A percentile compares a stretch with the other conserved stretches of the same genome.
Conservation (phyloP, 2,797 vertebrate species). For the Dipus sagitta region DNA sequence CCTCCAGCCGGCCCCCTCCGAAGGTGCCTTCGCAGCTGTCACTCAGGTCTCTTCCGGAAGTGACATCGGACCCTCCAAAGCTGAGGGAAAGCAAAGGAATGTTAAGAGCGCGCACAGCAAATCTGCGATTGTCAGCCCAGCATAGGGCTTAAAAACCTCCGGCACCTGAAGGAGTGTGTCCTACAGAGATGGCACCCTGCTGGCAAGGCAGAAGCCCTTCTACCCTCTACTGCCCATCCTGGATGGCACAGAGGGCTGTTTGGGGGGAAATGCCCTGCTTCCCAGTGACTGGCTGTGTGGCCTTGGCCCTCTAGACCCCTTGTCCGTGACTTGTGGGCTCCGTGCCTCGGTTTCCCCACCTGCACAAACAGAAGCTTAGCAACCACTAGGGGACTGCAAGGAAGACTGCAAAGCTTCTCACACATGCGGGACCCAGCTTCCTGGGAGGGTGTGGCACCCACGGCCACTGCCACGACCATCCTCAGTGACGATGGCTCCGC, state of each 20-base stretch:
- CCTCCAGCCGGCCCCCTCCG: slow-evolving; percentile 92
- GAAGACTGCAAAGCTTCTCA: not conserved
- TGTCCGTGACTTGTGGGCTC: not conserved
- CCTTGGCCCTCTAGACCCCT: not conserved
- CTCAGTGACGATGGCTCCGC: not conserved
- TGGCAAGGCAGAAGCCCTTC: not conserved
- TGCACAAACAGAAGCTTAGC: not conserved
- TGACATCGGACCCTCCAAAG: slow-evolving; percentile 93
- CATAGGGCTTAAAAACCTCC: not conserved
- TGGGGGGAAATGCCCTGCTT: not conserved
- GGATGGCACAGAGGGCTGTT: not conserved
- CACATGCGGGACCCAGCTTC: too few species aligned
- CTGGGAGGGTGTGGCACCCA: not conserved
- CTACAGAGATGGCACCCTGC: too few species aligned
- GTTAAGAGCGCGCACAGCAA: not conserved
- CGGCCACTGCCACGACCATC: not conserved
- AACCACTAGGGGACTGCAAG: not conserved
- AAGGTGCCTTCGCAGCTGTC: slow-evolving; percentile 94
- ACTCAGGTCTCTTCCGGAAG: slow-evolving; percentile 96
- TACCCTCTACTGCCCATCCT: not conserved
- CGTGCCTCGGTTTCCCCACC: slow-evolving; percentile 3
- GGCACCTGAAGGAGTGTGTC: not conserved
- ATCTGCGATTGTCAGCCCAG: not conserved
- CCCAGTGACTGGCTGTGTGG: not conserved
- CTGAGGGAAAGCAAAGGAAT: slow-evolving; percentile 74